Base-by-base conservation (phyloP, 1,140 invertebrate genomes). In the Dinoponera quadriceps region DNA sequence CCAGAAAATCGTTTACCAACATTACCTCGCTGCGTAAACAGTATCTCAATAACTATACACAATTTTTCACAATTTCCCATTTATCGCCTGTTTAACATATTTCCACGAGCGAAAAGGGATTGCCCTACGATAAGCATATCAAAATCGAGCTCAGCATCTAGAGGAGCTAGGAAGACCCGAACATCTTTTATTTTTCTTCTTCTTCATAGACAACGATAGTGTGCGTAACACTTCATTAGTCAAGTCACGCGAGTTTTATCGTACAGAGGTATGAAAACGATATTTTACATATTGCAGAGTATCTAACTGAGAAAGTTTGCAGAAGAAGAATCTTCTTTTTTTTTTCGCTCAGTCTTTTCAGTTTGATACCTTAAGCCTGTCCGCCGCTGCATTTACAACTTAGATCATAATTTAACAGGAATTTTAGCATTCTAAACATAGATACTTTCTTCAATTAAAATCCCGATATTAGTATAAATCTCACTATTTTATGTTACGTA, bases 361-460 rank as follows among this genome's bases (percentile, higher is more conserved):
- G 3, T 74, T 75, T 66, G 29, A 66, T 54, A 18, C 22, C 4
- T 77, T 77, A 68, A 49, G 20, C 9, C 13, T 65, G 60, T 29
- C 16, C 33, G 16, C 20, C 4, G 29, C 49, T 48, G 25, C 11
- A 54, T 77, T 66, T 77, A 55, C 27, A 77, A 66, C 38, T 66
- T 66, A 55, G 29, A 55, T 65, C 20, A 38, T 54, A 65, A n/a
- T 11, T 22, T 55, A 66, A 66, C 7, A 77, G 20, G 14, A 59
- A 33, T 73, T n/a, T n/a, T 73, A 65, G 9, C 0, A 54, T 38
- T 55, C 29, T 77, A 55, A 77, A 66, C 66, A 77, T 77, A 77
- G 74, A n/a, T 77, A 77, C 74, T 77, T 77, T 66, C 60, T 66
- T 77, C 44, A 38, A 38, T 77, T 54, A 55, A 51, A 38, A 54